These are phyloP conservation scores for Melieria omissa DNA, from an alignment of 2,888 invertebrate genomes.

Conservation along the genomic window DNA sequence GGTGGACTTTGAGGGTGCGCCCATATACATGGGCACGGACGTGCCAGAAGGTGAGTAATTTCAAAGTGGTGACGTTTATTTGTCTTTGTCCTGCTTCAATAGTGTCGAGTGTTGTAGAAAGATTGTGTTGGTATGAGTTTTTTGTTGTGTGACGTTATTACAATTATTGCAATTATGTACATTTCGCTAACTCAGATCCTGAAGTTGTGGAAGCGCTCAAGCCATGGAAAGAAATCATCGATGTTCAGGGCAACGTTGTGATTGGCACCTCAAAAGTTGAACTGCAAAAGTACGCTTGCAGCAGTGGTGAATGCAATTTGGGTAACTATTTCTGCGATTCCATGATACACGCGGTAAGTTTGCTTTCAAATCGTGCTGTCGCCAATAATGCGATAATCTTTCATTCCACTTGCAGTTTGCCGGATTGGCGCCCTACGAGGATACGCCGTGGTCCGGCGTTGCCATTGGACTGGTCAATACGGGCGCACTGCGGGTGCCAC, in stretches of 20 bases:
- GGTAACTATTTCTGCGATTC: slow-evolving; percentile 81
- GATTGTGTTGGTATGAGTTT: no score
- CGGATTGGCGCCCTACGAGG: slow-evolving; percentile 58
- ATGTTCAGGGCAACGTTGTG: slow-evolving; percentile 69
- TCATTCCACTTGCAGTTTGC: slow-evolving; percentile 47
- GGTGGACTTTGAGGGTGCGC: slow-evolving; percentile 76
- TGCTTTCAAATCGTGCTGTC: background rate
- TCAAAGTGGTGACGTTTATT: background rate
- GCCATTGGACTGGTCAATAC: slow-evolving; percentile 76
- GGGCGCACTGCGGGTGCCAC: slow-evolving; percentile 77
- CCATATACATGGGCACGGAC: slow-evolving; percentile 74
- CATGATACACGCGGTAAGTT: slow-evolving; percentile 73
- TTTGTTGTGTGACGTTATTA: background rate
- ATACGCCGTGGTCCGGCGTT: slow-evolving; percentile 73
- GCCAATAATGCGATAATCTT: background rate
- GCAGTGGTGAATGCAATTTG: slow-evolving; percentile 76
- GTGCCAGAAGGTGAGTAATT: slow-evolving; percentile 73
- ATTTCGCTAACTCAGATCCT: slow-evolving; percentile 67
- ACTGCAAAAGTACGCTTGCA: slow-evolving; percentile 70
- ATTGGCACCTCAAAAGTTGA: slow-evolving; percentile 73
- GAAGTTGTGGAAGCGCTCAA: slow-evolving; percentile 71
- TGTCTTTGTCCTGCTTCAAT: no score
- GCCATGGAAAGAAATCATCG: slow-evolving; percentile 72
- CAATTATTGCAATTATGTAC: background rate
- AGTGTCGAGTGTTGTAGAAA: no score